A percentile compares a stretch with the other conserved stretches of the same genome.
These are phyloP conservation scores for Pholis gunnellus DNA, from an alignment of 2,113 vertebrate species.

Conservation along the genomic window DNA sequence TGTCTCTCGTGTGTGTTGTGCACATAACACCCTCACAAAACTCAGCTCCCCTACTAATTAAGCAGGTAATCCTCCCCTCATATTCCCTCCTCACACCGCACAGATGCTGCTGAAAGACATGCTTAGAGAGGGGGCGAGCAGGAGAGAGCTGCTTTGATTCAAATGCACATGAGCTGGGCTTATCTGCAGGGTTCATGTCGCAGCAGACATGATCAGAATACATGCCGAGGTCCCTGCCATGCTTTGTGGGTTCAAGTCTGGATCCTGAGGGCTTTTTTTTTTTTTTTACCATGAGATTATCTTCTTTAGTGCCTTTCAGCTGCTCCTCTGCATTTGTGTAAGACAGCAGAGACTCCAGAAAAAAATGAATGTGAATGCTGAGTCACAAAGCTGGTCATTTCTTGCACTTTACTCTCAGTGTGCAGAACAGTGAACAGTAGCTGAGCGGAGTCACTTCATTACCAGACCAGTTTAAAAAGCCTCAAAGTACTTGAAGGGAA, in stretches of 20 bases:
- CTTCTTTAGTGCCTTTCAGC: not conserved
- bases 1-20: not conserved
- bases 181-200: constrained; percentile 45
- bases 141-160: constrained; percentile 43
- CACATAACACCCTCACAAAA: constrained; percentile 23
- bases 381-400: constrained; percentile 12
- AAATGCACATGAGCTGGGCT: constrained; percentile 41
- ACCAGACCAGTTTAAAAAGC: constrained; percentile 19
- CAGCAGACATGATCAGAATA: constrained; percentile 50
- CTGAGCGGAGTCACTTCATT: constrained; percentile 36
- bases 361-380: not conserved
- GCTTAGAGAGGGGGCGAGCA: constrained; percentile 18
- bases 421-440: not conserved
- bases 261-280: constrained; percentile 2
- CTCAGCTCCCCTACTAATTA: constrained; percentile 60
- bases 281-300: not conserved
- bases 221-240: constrained; percentile 13
- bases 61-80: constrained; percentile 57
- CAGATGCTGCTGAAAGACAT: constrained; percentile 58
- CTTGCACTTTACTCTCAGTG: not conserved
- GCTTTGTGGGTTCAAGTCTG: constrained; percentile 10
- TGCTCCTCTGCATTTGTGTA: not conserved
- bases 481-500: not conserved
- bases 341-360: not conserved
- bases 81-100: constrained; percentile 34